Percentiles rank a stretch among this genome's conserved stretches.
Evolutionary conservation across 2,888 invertebrate genomes (phyloP).

Genomic region (Homarus gammarus): DNA sequence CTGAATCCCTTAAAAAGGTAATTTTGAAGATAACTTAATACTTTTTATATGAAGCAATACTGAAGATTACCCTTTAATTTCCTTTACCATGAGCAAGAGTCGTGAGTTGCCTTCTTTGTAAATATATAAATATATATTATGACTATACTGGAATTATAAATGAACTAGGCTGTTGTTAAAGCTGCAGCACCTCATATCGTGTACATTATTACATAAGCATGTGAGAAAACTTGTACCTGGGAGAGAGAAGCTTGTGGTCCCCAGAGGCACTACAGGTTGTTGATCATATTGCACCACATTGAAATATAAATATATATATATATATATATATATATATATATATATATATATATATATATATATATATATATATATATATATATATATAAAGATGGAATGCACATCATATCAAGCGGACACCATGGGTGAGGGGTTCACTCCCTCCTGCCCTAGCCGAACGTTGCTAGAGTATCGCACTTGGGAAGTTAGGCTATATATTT

Average conservation of each 20-base stretch:
- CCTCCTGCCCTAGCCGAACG: background rate
- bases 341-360: too few species aligned
- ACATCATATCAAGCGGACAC: constrained; percentile 27
- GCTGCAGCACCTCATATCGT: constrained; percentile 1
- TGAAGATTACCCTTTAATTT: background rate
- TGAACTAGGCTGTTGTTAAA: background rate
- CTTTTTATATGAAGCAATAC: background rate
- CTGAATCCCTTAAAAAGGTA: background rate
- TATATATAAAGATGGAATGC: constrained; percentile 9
- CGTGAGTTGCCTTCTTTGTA: constrained; percentile 52
- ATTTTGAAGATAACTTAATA: background rate
- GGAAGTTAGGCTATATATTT: constrained; percentile 1
- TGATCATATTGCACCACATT: too few species aligned
- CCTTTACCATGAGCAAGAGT: constrained; percentile 21
- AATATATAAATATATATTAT: constrained; percentile 15
- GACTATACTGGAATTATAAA: constrained; percentile 23
- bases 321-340: too few species aligned
- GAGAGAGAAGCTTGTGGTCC: background rate
- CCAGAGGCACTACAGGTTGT: background rate
- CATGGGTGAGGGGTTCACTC: background rate
- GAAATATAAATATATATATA: too few species aligned
- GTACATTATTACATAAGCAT: constrained; percentile 23
- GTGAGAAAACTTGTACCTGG: constrained; percentile 8
- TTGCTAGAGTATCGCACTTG: background rate
- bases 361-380: constrained; percentile 1